A percentile compares a stretch with the other conserved stretches of the same genome.
Evolutionary conservation across 2,888 invertebrate genomes (phyloP).

Genomic region (Eurytoma adleriae): DNA sequence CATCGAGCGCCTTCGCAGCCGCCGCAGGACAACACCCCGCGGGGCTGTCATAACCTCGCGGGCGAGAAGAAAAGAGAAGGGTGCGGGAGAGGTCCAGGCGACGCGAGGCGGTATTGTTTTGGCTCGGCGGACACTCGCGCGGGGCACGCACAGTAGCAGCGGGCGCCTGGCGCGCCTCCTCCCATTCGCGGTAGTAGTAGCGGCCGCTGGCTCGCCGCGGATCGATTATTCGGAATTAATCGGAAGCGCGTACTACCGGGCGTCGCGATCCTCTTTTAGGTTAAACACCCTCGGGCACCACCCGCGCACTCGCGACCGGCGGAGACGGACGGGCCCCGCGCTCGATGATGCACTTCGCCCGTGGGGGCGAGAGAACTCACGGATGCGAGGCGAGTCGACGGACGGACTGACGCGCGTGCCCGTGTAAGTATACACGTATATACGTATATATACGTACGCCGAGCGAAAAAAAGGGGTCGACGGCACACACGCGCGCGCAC

Average conservation of each 20-base stretch:
- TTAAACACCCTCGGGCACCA: too few species aligned
- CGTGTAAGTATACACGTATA: neutral
- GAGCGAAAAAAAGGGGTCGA: constrained; percentile 27
- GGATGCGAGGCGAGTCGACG: neutral
- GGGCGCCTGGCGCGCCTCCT: constrained; percentile 28
- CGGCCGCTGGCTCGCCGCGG: neutral
- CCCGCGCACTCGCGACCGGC: too few species aligned
- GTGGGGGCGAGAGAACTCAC: neutral
- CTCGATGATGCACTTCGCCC: too few species aligned
- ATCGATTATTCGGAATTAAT: constrained; percentile 54
- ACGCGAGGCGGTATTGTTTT: neutral
- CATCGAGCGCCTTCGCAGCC: too few species aligned
- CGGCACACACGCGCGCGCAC: constrained; percentile 26
- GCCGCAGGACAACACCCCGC: too few species aligned
- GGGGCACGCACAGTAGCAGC: neutral
- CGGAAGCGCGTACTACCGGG: constrained; percentile 3
- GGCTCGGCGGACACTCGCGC: neutral
- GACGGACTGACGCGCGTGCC: neutral
- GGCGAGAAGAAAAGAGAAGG: too few species aligned
- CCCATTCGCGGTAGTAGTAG: constrained; percentile 5
- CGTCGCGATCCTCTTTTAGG: too few species aligned
- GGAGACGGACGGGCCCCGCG: too few species aligned
- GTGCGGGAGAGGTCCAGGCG: too few species aligned
- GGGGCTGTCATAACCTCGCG: too few species aligned
- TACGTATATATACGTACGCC: neutral